Conservation (phyloP, 2,888 invertebrate species). For the Enoplolaimus lenunculus region DNA sequence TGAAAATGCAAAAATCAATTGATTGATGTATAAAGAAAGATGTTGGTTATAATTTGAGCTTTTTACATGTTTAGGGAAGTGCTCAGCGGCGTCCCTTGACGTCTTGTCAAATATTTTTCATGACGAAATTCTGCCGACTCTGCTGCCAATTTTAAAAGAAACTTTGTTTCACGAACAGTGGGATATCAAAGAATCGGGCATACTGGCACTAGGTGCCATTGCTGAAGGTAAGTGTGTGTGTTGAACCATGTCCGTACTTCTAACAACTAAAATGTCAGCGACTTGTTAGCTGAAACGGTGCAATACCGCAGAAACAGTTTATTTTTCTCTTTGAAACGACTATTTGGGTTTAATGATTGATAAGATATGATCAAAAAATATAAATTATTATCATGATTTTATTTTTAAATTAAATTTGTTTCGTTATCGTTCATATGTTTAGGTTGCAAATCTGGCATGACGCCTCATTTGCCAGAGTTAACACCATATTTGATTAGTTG, state of each 20-base stretch:
- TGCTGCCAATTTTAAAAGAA: slow-evolving; percentile 88
- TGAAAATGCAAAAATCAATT: too few species aligned
- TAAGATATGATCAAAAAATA: too few species aligned
- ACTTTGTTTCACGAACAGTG: slow-evolving; percentile 86
- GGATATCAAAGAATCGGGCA: slow-evolving; percentile 88
- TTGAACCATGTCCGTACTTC: neutral
- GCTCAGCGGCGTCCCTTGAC: slow-evolving; percentile 93
- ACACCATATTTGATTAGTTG: slow-evolving; percentile 87
- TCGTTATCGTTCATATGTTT: too few species aligned
- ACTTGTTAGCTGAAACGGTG: too few species aligned
- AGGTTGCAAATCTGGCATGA: slow-evolving; percentile 89
- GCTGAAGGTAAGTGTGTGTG: slow-evolving; percentile 48
- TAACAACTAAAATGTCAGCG: too few species aligned
- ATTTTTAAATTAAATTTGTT: too few species aligned
- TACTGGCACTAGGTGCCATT: slow-evolving; percentile 77
- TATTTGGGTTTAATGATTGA: too few species aligned
- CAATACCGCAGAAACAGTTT: too few species aligned
- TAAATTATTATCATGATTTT: too few species aligned
- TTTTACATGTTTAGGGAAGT: slow-evolving; percentile 72
- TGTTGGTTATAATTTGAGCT: too few species aligned
- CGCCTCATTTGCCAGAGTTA: slow-evolving; percentile 82
- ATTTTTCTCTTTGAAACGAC: neutral
- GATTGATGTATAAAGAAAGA: too few species aligned
- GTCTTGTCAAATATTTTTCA: slow-evolving; percentile 90
- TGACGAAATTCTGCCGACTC: slow-evolving; percentile 77